These are phyloP conservation scores for Philaenus spumarius DNA, from an alignment of 1,140 invertebrate species.

Conservation along the genomic window DNA sequence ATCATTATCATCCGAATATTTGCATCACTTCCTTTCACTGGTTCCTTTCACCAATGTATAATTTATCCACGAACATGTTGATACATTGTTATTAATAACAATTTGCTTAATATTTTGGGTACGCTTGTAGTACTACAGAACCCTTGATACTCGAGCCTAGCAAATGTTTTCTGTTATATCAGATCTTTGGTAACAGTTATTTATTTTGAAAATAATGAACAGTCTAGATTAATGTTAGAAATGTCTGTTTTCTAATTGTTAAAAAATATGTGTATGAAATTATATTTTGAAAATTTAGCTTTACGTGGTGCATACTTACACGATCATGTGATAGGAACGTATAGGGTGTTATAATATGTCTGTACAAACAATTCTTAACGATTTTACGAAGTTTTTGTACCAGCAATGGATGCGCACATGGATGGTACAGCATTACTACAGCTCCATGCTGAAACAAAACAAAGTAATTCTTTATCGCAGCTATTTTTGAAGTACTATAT, in stretches of 20 bases:
- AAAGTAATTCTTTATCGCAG: background rate
- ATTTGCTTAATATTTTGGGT: too few relatives aligned
- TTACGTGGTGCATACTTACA: slow-evolving; percentile 42
- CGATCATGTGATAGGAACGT: slow-evolving; percentile 50
- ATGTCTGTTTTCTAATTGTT: background rate
- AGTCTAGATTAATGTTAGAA: background rate
- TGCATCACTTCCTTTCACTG: too few relatives aligned
- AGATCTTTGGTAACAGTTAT: too few relatives aligned
- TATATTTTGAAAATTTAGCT: background rate
- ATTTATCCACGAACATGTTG: too few relatives aligned
- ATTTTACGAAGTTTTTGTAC: slow-evolving; percentile 55
- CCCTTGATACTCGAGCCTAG: too few relatives aligned
- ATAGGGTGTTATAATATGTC: slow-evolving; percentile 76
- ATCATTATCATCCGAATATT: too few relatives aligned
- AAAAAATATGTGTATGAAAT: too few relatives aligned
- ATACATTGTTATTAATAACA: too few relatives aligned
- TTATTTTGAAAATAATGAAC: slow-evolving; percentile 19
- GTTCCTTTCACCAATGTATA: too few relatives aligned
- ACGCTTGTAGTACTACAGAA: too few relatives aligned
- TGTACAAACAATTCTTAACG: slow-evolving; percentile 62
- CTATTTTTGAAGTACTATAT: background rate
- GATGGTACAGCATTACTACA: slow-evolving; percentile 81
- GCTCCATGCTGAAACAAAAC: slow-evolving; percentile 61
- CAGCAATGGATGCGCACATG: slow-evolving; percentile 65
- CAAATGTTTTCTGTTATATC: too few relatives aligned